Evolutionary conservation across 2,888 invertebrate species (phyloP), one percentile per base, ranked within the genome.

Genomic region (Hydraecia micacea): DNA sequence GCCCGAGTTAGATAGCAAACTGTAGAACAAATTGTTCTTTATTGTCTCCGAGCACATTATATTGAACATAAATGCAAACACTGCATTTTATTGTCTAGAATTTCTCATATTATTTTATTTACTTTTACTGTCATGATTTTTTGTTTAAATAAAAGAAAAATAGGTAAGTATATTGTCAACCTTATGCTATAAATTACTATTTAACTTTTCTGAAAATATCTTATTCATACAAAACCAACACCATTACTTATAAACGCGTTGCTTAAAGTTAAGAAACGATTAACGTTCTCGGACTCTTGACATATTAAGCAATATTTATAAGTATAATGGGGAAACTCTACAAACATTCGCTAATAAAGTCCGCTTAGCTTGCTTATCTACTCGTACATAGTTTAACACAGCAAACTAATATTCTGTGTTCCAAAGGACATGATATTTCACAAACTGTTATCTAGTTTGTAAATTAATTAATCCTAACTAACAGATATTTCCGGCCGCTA

Each of bases 351-450:
- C n/a, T 58, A 58, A 11, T n/a, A 58, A 58, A 58, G 25, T 11
- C 13, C 52, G 9, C 52, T 3, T 55, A 55, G 52, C 3, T n/a
- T n/a, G 9, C 52, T 55, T 25, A 55, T 55, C 52, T 9, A 55
- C 13, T 46, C 46, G 46, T 46, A 13, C 9, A 55, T 21, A 52
- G 25, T 52, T 25, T 25, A 55, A 55, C 55, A 55, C 55, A n/a
- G 52, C 25, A 11, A 58, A 63, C 18, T 70, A 58, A 71, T 68
- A 68, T 55, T 49, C 13, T 46, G 25, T 15, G 28, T 28, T 49
- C 39, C 55, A 60, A 75, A 73, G 72, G 65, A 81, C 76, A 73
- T 55, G 0, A 66, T 73, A 85, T 81, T 76, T 85, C 76, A 49
- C 73, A 76, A 83, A 70, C 49, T 63, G 60, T 39, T 81, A 62